Percentiles rank a stretch among this genome's conserved stretches.
Evolutionary conservation across 2,888 invertebrate species (phyloP).

Genomic region (Caenorhabditis imperialis): DNA sequence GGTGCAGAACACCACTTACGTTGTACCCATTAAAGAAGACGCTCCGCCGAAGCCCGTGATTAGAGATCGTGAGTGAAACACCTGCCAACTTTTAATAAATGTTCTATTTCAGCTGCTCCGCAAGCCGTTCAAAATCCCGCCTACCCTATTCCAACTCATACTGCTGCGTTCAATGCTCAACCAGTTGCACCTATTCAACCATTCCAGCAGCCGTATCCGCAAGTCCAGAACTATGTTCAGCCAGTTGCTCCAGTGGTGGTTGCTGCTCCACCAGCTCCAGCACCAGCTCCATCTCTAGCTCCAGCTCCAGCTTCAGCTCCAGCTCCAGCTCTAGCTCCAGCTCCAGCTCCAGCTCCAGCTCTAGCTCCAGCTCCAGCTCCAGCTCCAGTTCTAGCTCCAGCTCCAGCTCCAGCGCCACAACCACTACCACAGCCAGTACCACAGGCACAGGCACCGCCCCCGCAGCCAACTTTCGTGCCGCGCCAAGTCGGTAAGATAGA

Average conservation of each 20-base stretch:
- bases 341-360: too few relatives aligned
- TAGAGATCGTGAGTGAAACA: neutral
- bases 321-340: too few relatives aligned
- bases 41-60: conserved; percentile 14
- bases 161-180: neutral
- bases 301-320: too few relatives aligned
- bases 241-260: neutral
- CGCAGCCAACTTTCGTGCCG: conserved; percentile 24
- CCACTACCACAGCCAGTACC: too few relatives aligned
- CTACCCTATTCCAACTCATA: neutral
- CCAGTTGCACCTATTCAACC: neutral
- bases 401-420: neutral
- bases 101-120: neutral
- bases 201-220: too few relatives aligned
- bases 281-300: too few relatives aligned
- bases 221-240: too few relatives aligned
- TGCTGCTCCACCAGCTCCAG: conserved; percentile 2
- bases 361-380: too few relatives aligned
- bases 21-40: conserved; percentile 26
- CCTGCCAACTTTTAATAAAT: neutral
- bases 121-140: neutral
- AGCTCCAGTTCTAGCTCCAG: neutral
- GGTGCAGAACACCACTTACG: conserved; percentile 5
- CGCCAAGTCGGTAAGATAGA: conserved; percentile 36
- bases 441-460: neutral